Evolutionary conservation across 64 coral and sea anemone genomes (phyloP).

Genomic region (Trachythela sp.): DNA sequence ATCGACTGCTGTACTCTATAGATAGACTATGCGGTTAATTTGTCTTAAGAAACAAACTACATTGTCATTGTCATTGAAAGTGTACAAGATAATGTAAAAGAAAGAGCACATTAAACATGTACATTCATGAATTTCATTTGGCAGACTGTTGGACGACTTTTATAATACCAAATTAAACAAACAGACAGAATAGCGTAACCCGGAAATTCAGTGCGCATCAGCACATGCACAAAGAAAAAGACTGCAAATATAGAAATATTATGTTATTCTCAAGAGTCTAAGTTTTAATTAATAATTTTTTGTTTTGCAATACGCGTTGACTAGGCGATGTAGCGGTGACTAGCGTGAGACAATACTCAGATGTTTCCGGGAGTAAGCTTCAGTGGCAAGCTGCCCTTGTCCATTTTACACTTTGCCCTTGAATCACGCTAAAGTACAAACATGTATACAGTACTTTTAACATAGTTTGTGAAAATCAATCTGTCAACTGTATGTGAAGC

Average conservation of each 20-base stretch:
- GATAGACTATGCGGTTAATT: too few relatives aligned
- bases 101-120: too few relatives aligned
- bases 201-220: not conserved
- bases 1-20: too few relatives aligned
- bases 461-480: not conserved
- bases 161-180: not conserved
- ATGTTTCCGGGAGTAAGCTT: not conserved
- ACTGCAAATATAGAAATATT: not conserved
- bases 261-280: not conserved
- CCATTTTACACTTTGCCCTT: too few relatives aligned
- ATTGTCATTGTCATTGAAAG: too few relatives aligned
- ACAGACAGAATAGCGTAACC: not conserved
- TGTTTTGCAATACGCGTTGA: not conserved
- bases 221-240: not conserved
- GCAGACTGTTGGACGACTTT: not conserved
- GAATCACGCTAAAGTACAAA: not conserved
- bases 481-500: not conserved
- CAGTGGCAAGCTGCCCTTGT: too few relatives aligned
- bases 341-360: not conserved
- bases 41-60: too few relatives aligned
- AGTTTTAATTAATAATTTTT: not conserved
- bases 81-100: too few relatives aligned
- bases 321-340: not conserved
- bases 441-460: not conserved
- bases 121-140: not conserved